Conservation (phyloP, 2,888 invertebrate genomes). For the Peribatodes rhomboidaria region DNA sequence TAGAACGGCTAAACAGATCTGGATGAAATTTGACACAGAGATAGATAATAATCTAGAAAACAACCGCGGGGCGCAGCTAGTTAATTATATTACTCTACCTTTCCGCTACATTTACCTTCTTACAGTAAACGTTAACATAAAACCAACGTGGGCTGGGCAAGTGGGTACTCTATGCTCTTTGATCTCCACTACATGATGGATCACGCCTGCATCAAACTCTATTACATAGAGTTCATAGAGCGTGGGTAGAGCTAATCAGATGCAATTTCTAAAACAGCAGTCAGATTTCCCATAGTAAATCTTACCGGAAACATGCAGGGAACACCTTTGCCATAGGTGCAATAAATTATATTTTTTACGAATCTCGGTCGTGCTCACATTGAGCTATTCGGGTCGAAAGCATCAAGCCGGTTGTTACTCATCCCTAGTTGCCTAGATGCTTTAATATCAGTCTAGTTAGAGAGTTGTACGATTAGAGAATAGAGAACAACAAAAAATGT, state of each 20-base stretch:
- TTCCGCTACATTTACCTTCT: neutral
- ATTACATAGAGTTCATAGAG: neutral
- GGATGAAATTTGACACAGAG: too few relatives aligned
- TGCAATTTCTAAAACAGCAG: conserved; percentile 9
- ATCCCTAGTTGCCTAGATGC: conserved; percentile 26
- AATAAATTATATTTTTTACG: conserved; percentile 28
- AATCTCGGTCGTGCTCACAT: conserved; percentile 9
- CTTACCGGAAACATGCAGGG: conserved; percentile 8
- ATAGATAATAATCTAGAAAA: too few relatives aligned
- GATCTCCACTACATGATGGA: neutral
- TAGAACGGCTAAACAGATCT: too few relatives aligned
- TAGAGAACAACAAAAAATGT: conserved; percentile 7
- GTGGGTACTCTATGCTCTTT: neutral
- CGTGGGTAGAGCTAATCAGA: neutral
- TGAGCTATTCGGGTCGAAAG: conserved; percentile 21
- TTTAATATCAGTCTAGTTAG: conserved; percentile 20
- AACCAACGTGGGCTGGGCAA: neutral
- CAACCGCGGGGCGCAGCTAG: too few relatives aligned
- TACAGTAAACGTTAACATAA: too few relatives aligned
- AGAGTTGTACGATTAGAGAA: conserved; percentile 11
- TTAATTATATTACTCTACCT: too few relatives aligned
- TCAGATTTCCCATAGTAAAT: conserved; percentile 15
- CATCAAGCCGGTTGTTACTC: conserved; percentile 21
- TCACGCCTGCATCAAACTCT: neutral
- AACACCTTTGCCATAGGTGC: conserved; percentile 21